A percentile compares a stretch with the other conserved stretches of the same genome.
These are phyloP conservation scores for Ceratosolen fusciceps DNA, from an alignment of 1,140 invertebrate genomes.

Conservation along the genomic window DNA sequence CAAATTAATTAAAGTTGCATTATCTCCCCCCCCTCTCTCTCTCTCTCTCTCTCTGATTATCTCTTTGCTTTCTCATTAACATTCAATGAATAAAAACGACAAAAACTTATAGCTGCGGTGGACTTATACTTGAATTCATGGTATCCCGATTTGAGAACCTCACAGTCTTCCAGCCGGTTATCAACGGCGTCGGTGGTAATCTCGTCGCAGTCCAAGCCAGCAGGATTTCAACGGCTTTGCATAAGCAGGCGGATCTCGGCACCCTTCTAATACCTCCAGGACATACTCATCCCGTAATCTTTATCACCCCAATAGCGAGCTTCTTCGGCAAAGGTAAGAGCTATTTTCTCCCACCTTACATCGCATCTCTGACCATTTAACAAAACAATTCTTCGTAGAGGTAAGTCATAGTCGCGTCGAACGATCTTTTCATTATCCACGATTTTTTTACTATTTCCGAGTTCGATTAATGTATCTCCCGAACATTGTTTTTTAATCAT, in stretches of 20 bases:
- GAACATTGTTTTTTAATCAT: no score
- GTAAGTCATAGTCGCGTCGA: neutral
- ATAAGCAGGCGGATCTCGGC: slow-evolving; percentile 76
- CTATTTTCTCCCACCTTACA: no score
- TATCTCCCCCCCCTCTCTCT: no score
- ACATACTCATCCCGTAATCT: slow-evolving; percentile 75
- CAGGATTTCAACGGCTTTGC: slow-evolving; percentile 86
- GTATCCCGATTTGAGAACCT: slow-evolving; percentile 79
- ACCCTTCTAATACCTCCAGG: slow-evolving; percentile 72
- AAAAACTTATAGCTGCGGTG: slow-evolving; percentile 74
- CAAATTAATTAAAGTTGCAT: no score
- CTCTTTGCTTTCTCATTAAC: no score
- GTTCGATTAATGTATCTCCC: no score
- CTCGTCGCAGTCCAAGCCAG: slow-evolving; percentile 90
- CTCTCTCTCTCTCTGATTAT: no score
- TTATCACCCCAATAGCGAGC: slow-evolving; percentile 76
- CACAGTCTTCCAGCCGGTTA: slow-evolving; percentile 84
- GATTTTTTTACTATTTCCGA: no score
- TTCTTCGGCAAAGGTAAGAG: slow-evolving; percentile 73
- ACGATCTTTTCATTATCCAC: no score
- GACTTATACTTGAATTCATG: slow-evolving; percentile 80
- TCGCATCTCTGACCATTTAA: no score
- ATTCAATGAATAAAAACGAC: no score
- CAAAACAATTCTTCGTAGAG: neutral
- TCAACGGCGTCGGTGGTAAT: slow-evolving; percentile 90